A percentile compares a stretch with the other conserved stretches of the same genome.
Conservation (phyloP, 2,113 vertebrate species). For the Dicerorhinus sumatrensis region DNA sequence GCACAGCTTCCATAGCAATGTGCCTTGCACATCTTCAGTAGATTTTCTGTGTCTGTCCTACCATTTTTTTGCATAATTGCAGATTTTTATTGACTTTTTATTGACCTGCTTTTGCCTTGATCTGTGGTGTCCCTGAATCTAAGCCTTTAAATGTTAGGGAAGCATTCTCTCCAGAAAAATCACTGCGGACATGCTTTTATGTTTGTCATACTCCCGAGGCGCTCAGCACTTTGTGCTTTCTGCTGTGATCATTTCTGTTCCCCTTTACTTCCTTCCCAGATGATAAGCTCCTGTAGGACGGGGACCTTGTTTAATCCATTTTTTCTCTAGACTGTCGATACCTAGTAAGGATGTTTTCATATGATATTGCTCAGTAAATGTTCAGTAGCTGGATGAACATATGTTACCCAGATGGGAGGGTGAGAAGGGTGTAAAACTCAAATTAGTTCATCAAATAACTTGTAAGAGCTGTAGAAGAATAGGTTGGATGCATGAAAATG, state of each 20-base stretch:
- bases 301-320: background rate
- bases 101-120: constrained; percentile 41
- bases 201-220: background rate
- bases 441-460: constrained; percentile 76
- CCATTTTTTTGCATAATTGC: background rate
- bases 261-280: constrained; percentile 26
- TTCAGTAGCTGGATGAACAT: constrained; percentile 72
- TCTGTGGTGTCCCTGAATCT: background rate
- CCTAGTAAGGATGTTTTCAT: constrained; percentile 64
- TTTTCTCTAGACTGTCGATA: constrained; percentile 16
- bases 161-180: constrained; percentile 1
- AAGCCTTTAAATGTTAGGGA: background rate
- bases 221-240: background rate
- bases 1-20: background rate
- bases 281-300: constrained; percentile 1
- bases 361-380: constrained; percentile 67
- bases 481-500: constrained; percentile 43
- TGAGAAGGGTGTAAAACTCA: constrained; percentile 73
- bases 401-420: constrained; percentile 76
- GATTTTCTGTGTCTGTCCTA: background rate
- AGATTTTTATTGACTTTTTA: constrained; percentile 47
- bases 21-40: background rate
- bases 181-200: background rate
- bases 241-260: background rate
- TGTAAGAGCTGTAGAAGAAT: constrained; percentile 51